phyloP scores from a whole-genome alignment of 2,888 invertebrate species.

The Pinctada fucata region DNA sequence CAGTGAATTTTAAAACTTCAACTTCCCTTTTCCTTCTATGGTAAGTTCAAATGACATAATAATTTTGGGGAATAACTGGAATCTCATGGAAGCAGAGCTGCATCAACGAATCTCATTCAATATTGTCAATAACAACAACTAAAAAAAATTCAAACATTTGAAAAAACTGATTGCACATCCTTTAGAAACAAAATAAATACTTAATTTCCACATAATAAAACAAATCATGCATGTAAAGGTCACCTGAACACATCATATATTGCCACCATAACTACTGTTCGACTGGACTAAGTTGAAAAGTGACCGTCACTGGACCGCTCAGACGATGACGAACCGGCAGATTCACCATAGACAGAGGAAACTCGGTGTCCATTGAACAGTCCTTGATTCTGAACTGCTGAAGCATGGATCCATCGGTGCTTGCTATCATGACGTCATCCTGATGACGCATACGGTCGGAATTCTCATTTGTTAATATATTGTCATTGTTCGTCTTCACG shows the following conservation, averaged over 20 bases:
- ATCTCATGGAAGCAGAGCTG: background rate
- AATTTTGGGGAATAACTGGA: background rate
- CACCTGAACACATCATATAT: too few relatives aligned
- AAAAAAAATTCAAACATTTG: background rate
- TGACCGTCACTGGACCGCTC: constrained; percentile 90
- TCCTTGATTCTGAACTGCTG: constrained; percentile 50
- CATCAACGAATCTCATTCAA: constrained; percentile 16
- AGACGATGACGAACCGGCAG: constrained; percentile 93
- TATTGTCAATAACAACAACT: constrained; percentile 14
- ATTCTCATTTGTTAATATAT: constrained; percentile 54
- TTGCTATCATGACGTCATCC: constrained; percentile 40
- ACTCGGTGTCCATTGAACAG: constrained; percentile 78
- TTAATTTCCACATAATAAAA: constrained; percentile 5
- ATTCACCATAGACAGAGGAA: constrained; percentile 93
- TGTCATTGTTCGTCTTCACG: constrained; percentile 23
- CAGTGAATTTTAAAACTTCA: too few relatives aligned
- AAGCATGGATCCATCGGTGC: constrained; percentile 26
- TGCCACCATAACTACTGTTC: constrained; percentile 43
- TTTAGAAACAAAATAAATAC: background rate
- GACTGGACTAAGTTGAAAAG: constrained; percentile 95
- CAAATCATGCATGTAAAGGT: too few relatives aligned
- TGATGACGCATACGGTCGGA: constrained; percentile 47
- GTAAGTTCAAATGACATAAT: too few relatives aligned
- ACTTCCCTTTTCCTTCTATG: too few relatives aligned
- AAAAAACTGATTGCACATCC: background rate